Evolutionary conservation across 2,888 invertebrate genomes (phyloP).

Genomic region (Drosophila mettleri): DNA sequence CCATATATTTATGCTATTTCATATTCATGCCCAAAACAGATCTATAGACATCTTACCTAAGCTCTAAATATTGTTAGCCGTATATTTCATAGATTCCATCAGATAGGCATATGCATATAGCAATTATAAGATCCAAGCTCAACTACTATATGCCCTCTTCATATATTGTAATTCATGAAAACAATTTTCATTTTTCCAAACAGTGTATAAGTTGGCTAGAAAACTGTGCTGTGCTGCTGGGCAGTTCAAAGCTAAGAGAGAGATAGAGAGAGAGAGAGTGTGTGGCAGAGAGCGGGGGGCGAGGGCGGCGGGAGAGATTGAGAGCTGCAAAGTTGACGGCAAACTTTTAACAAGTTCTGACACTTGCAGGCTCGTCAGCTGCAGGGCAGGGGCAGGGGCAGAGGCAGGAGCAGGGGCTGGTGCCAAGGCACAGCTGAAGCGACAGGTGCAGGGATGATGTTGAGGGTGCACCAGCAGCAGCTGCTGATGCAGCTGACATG

Average conservation of each 20-base stretch:
- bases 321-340: constrained; percentile 62
- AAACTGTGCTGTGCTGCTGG: not conserved
- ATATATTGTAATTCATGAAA: too few species aligned
- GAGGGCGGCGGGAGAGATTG: constrained; percentile 7
- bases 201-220: constrained; percentile 4
- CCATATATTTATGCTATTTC: too few species aligned
- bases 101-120: not conserved
- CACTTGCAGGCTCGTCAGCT: constrained; percentile 66
- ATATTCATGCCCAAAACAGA: too few species aligned
- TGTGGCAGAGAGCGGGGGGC: not conserved
- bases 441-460: not conserved
- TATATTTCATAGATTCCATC: too few species aligned
- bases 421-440: not conserved
- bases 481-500: constrained; percentile 51
- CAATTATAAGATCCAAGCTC: not conserved
- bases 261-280: not conserved
- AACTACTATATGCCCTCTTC: not conserved
- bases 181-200: not conserved
- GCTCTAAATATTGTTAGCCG: too few species aligned
- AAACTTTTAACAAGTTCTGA: constrained; percentile 82
- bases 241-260: not conserved
- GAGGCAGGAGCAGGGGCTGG: not conserved
- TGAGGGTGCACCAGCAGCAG: constrained; percentile 7
- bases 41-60: too few species aligned
- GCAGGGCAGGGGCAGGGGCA: not conserved